Percentiles rank a stretch among this genome's conserved stretches.
Evolutionary conservation across 1,140 invertebrate species (phyloP).

Genomic region (Ruditapes philippinarum): DNA sequence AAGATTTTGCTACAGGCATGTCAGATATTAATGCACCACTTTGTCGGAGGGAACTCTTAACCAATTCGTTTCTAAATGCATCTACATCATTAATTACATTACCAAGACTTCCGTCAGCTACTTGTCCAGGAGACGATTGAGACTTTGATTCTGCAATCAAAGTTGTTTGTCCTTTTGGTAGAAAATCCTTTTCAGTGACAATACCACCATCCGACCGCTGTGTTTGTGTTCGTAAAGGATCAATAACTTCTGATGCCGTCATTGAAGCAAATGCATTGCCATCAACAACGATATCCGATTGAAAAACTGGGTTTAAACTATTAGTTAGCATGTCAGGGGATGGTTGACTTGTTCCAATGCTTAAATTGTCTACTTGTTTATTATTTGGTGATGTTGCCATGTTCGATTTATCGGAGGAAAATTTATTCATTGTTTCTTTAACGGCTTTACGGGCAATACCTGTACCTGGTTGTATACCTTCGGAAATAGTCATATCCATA

Average conservation of each 20-base stretch:
- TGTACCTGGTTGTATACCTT: not conserved
- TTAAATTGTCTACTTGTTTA: too few species aligned
- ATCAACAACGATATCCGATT: not conserved
- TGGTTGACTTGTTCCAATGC: too few species aligned
- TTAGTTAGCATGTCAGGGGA: not conserved
- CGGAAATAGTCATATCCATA: not conserved
- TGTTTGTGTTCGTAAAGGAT: constrained; percentile 1
- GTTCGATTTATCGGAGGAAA: too few species aligned
- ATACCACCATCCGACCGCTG: not conserved
- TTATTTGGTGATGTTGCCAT: too few species aligned
- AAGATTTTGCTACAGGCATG: not conserved
- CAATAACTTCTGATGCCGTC: not conserved
- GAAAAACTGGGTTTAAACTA: not conserved
- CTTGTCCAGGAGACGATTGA: not conserved
- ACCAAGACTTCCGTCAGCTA: not conserved
- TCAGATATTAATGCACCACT: not conserved
- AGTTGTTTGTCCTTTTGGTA: not conserved
- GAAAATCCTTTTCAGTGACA: not conserved
- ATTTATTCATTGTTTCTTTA: too few species aligned
- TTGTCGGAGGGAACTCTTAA: not conserved
- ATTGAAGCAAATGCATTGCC: not conserved
- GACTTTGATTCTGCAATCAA: not conserved
- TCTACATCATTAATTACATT: not conserved
- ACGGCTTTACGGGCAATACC: not conserved
- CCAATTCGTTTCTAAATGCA: constrained; percentile 1